These are phyloP conservation scores for Ploceus nigricollis DNA, from an alignment of 2,113 vertebrate genomes.

Conservation along the genomic window DNA sequence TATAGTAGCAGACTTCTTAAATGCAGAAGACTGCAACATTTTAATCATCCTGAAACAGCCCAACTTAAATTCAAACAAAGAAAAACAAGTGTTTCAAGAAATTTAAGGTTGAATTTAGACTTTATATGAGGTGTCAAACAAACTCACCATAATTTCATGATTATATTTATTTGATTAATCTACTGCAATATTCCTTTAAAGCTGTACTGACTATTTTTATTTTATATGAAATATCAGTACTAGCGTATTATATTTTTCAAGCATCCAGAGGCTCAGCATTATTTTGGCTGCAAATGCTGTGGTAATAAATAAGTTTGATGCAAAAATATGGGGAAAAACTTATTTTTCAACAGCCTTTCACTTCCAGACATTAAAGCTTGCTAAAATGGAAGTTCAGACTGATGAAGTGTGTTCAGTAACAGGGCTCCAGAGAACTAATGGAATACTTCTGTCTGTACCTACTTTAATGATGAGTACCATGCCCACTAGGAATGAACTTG, in stretches of 20 bases:
- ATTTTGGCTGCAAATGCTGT: not conserved
- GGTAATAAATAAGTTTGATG: not conserved
- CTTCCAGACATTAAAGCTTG: not conserved
- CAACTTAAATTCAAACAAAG: not conserved
- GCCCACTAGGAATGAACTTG: not conserved
- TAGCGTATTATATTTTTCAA: not conserved
- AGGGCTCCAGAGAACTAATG: not conserved
- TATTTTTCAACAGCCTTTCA: not conserved
- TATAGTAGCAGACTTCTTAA: not conserved
- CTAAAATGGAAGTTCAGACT: not conserved
- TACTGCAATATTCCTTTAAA: not conserved
- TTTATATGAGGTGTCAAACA: not conserved
- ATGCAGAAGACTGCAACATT: not conserved
- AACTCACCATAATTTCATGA: not conserved
- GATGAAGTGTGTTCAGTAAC: not conserved
- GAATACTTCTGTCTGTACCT: not conserved
- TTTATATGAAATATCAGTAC: not conserved
- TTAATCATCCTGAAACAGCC: not conserved
- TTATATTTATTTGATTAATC: not conserved
- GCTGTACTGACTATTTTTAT: not conserved
- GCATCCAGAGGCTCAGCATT: not conserved
- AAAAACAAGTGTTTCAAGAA: not conserved
- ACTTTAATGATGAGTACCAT: not conserved
- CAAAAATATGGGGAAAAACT: not conserved
- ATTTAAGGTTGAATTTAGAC: not conserved